Base-by-base conservation (phyloP, 2,797 vertebrate genomes). In the Ctenopoma kingsleyae region DNA sequence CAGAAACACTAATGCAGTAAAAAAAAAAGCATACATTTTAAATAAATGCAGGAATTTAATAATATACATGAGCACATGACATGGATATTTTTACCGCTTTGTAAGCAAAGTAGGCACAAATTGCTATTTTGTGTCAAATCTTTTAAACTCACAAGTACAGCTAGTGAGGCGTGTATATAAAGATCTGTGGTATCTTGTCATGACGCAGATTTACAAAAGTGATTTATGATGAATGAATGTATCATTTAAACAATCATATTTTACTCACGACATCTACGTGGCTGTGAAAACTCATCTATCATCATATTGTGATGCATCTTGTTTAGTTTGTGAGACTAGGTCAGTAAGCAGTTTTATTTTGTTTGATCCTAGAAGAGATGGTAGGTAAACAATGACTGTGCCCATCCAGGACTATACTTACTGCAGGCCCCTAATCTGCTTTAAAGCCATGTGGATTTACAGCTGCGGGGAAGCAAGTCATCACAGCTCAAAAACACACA, bases 381-480 rank as follows among this genome's bases (percentile, higher is more conserved):
- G 41, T 65, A 65, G 44, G 63, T 72, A 71, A 88, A 90, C 75
- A 84, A 85, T 82, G 81, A 70, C 38, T 15, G 47, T 16, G 74
- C 66, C 85, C 76, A 76, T 77, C 56, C 79, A 67, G 73, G 59
- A 49, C 77, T 64, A 53, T 68, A 81, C 85, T 88, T 85, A 88
- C 76, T 57, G 71, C 38, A 49, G 75, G 27, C 69, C 86, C 54
- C 76, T 89, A 91, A 91, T 91, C 90, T 86, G 73, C 84, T 87
- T 82, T 83, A 83, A 87, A 83, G 72, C 83, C 79, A 67, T 66
- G 78, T 59, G 87, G 91, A 81, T 85, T 91, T 85, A 71, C 76
- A 78, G 80, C 80, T 60, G 71, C 62, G 22, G 72, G 49, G 64
- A 74, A 40, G 3, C 47, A 38, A 43, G 71, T 75, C 73, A 61